phyloP scores from a whole-genome alignment of 1,140 invertebrate species.

The Calephelis virginiensis region DNA sequence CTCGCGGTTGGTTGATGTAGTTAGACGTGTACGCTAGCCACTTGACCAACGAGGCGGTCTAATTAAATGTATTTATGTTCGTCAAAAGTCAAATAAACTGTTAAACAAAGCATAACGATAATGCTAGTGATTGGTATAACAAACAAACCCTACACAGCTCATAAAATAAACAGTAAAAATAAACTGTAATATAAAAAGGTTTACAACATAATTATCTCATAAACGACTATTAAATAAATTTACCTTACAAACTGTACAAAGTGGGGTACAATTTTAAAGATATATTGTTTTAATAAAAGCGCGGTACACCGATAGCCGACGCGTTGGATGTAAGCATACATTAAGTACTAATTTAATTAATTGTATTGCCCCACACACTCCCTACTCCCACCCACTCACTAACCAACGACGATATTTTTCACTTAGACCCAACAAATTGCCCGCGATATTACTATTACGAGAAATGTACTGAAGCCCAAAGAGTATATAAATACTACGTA shows the following conservation, averaged over 20 bases:
- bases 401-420: constrained; percentile 63
- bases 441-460: constrained; percentile 36
- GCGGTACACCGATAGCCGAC: constrained; percentile 34
- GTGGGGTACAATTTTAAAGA: constrained; percentile 51
- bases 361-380: constrained; percentile 61
- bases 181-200: constrained; percentile 2
- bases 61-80: too few species aligned
- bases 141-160: neutral
- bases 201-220: constrained; percentile 10
- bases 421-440: constrained; percentile 65
- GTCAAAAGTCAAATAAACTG: too few species aligned
- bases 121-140: too few species aligned
- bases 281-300: constrained; percentile 69
- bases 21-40: too few species aligned
- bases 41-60: too few species aligned
- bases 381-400: constrained; percentile 26
- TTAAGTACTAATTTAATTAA: constrained; percentile 75
- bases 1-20: too few species aligned
- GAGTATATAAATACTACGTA: too few species aligned
- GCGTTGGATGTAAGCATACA: constrained; percentile 52
- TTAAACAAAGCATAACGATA: too few species aligned
- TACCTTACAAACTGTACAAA: constrained; percentile 21
- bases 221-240: constrained; percentile 20
- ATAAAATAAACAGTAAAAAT: neutral
- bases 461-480: neutral